phyloP scores from a whole-genome alignment of 2,888 invertebrate species.

The Scrobipalpa costella region DNA sequence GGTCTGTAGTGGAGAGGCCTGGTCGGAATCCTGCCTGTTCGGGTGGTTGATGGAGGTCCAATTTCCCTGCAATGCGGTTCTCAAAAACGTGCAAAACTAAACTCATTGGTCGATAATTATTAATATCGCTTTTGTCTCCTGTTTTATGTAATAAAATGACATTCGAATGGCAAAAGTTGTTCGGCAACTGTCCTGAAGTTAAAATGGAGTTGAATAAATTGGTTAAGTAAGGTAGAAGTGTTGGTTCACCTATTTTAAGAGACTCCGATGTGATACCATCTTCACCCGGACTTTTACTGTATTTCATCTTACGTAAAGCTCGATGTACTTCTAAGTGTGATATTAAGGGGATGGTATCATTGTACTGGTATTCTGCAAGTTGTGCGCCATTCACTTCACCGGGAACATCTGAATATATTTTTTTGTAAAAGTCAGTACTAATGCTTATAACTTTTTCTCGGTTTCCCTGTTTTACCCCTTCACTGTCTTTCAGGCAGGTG shows the following conservation, averaged over 20 bases:
- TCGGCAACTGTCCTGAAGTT: background rate
- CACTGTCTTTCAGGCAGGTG: no score
- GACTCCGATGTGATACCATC: conserved; percentile 4
- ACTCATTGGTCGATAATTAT: conserved; percentile 19
- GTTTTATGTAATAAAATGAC: background rate
- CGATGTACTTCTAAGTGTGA: background rate
- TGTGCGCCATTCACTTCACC: no score
- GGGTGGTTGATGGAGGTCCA: no score
- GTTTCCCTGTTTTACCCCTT: no score
- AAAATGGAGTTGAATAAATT: conserved; percentile 1
- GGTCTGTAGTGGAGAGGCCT: no score
- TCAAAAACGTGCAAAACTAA: background rate
- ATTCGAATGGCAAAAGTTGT: no score
- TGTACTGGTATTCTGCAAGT: background rate
- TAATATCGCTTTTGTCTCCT: conserved; percentile 10
- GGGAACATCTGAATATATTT: no score
- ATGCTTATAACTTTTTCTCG: no score
- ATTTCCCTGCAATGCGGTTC: background rate
- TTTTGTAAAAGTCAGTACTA: no score
- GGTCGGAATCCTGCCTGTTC: no score
- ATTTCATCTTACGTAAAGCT: no score
- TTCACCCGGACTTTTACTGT: no score
- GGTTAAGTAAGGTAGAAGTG: background rate
- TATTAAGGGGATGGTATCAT: background rate
- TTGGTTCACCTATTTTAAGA: background rate